phyloP scores from a whole-genome alignment of 2,113 vertebrate genomes.

The Tauraco erythrolophus region DNA sequence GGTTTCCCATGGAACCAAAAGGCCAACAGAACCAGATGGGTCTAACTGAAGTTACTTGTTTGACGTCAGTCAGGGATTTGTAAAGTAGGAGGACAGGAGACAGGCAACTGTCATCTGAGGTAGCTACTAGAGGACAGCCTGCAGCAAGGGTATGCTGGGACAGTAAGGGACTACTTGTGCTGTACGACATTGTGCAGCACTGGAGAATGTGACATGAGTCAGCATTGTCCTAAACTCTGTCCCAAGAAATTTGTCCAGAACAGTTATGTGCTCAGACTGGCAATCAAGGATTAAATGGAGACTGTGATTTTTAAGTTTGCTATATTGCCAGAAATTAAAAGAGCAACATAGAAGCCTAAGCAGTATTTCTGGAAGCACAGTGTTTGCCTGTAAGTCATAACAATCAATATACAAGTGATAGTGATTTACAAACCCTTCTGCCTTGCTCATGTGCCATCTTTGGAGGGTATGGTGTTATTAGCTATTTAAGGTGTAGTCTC shows the following conservation, averaged over 20 bases:
- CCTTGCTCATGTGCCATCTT: neutral
- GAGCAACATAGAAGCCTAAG: neutral
- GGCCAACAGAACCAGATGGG: neutral
- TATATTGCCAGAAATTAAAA: neutral
- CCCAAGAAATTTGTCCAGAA: neutral
- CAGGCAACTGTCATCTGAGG: neutral
- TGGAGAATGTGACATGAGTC: neutral
- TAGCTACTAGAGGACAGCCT: neutral
- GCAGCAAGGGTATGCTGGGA: neutral
- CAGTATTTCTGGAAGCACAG: neutral
- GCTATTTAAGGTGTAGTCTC: neutral
- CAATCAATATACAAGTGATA: neutral
- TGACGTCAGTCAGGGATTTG: neutral
- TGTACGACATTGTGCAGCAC: neutral
- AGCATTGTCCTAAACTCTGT: neutral
- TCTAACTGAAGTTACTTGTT: neutral
- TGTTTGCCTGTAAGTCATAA: neutral
- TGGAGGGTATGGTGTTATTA: neutral
- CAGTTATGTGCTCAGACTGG: neutral
- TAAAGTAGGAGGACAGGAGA: neutral
- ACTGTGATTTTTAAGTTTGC: neutral
- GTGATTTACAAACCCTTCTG: neutral
- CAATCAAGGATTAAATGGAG: neutral
- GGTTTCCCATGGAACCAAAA: neutral
- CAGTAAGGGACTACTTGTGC: rapidly evolving